Conservation (phyloP, 2,113 vertebrate genomes). For the Sciurus niger region DNA sequence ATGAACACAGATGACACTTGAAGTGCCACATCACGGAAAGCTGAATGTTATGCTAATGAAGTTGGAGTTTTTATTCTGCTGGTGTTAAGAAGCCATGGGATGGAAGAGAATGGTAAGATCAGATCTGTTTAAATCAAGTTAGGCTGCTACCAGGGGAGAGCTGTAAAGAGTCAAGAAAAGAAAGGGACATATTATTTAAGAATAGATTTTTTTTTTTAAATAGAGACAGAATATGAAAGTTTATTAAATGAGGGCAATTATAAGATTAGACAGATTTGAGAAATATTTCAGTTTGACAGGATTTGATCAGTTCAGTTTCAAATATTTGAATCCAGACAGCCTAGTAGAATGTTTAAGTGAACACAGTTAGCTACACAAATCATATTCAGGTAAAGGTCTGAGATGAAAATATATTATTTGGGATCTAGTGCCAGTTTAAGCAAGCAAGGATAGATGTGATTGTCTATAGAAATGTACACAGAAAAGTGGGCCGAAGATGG, state of each 20-base stretch:
- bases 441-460: not conserved
- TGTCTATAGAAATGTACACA: not conserved
- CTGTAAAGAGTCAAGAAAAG: not conserved
- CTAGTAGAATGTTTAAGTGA: not conserved
- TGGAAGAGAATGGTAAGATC: not conserved
- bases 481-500: not conserved
- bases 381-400: conserved; percentile 17
- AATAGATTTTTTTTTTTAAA: conserved; percentile 19
- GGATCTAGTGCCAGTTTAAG: conserved; percentile 22
- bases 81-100: not conserved
- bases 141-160: not conserved
- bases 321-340: conserved; percentile 5
- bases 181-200: conserved; percentile 6
- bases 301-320: conserved; percentile 15
- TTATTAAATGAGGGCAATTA: conserved; percentile 15
- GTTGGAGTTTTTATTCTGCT: not conserved
- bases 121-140: not conserved
- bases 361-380: not conserved
- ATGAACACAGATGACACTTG: not conserved
- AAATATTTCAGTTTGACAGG: conserved; percentile 36
- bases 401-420: not conserved
- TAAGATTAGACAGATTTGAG: conserved; percentile 28
- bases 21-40: not conserved
- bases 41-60: not conserved
- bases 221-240: conserved; percentile 24